Conservation (phyloP, 2,888 invertebrate genomes). For the Temnothorax rugatulus region DNA sequence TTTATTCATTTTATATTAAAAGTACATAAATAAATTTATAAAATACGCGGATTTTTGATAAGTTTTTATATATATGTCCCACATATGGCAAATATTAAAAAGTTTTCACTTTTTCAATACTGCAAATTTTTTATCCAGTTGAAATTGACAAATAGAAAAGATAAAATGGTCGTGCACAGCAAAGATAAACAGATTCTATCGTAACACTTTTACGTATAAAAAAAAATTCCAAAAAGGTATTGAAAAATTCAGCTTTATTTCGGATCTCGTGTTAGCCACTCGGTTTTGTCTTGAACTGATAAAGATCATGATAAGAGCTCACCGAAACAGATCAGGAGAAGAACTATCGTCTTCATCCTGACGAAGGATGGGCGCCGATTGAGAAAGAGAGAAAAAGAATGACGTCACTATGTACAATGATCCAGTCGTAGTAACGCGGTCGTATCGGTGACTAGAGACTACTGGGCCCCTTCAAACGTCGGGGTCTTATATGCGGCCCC, state of each 20-base stretch:
- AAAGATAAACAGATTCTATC: neutral
- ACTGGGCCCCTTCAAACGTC: conserved; percentile 82
- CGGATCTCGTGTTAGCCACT: neutral
- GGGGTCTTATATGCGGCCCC: conserved; percentile 85
- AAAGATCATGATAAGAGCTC: conserved; percentile 67
- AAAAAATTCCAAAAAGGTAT: neutral
- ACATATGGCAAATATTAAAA: neutral
- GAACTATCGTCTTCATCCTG: conserved; percentile 81
- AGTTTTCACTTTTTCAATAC: neutral
- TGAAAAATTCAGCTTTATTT: neutral
- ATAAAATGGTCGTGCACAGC: neutral
- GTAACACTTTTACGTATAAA: neutral
- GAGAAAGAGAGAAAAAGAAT: conserved; percentile 47
- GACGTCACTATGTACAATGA: conserved; percentile 58
- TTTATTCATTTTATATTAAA: neutral
- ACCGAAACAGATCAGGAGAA: conserved; percentile 81
- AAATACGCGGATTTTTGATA: neutral
- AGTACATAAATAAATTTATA: conserved; percentile 12
- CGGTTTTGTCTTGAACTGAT: neutral
- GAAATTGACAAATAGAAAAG: neutral
- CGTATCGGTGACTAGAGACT: conserved; percentile 84
- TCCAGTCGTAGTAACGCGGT: conserved; percentile 59
- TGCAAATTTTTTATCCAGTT: neutral
- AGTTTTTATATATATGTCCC: neutral
- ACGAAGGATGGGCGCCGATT: conserved; percentile 65